A percentile compares a stretch with the other conserved stretches of the same genome.
Evolutionary conservation across 2,888 invertebrate species (phyloP).

Genomic region (Tetragonisca angustula): DNA sequence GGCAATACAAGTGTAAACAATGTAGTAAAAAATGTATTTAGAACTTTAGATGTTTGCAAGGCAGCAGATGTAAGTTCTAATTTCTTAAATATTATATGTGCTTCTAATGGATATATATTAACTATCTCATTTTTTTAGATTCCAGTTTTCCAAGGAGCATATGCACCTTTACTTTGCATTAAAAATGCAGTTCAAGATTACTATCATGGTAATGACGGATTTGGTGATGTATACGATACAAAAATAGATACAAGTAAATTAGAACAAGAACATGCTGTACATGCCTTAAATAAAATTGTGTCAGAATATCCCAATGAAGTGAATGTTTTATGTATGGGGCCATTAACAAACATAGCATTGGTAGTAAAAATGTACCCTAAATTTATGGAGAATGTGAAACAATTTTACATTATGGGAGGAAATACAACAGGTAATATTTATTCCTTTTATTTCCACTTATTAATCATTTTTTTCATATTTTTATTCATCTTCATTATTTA

Average conservation of each 20-base stretch:
- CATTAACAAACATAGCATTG: constrained; percentile 92
- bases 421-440: constrained; percentile 88
- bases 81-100: constrained; percentile 43
- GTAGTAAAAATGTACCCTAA: constrained; percentile 89
- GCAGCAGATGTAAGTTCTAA: constrained; percentile 87
- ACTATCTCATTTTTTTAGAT: constrained; percentile 84
- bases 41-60: constrained; percentile 87
- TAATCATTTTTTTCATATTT: background rate
- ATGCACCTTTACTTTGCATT: constrained; percentile 83
- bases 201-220: constrained; percentile 89
- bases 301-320: constrained; percentile 86
- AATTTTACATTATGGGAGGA: constrained; percentile 92
- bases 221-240: constrained; percentile 87
- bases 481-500: background rate
- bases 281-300: constrained; percentile 87
- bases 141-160: constrained; percentile 89
- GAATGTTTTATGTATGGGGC: constrained; percentile 88
- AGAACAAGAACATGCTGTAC: constrained; percentile 86
- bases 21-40: constrained; percentile 89
- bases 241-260: constrained; percentile 84
- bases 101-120: constrained; percentile 12
- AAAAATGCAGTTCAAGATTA: constrained; percentile 78
- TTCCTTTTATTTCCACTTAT: constrained; percentile 1
- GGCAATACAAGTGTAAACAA: constrained; percentile 91
- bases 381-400: constrained; percentile 87